Evolutionary conservation across 2,113 vertebrate species (phyloP).

Genomic region (Dipodomys merriami): DNA sequence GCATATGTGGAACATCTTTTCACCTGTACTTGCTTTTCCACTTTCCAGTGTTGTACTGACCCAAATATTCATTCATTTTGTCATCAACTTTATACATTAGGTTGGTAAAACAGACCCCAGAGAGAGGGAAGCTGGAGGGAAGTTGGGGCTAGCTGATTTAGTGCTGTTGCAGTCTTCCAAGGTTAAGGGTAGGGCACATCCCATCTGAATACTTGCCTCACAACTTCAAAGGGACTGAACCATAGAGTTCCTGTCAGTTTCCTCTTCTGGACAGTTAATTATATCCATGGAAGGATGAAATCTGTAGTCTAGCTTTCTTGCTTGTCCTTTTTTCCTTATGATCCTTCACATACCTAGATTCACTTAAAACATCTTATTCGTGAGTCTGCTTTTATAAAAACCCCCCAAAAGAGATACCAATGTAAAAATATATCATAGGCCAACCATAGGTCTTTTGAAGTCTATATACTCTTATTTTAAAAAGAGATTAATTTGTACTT

Average conservation of each 20-base stretch:
- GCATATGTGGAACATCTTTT: slow-evolving; percentile 57
- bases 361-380: slow-evolving; percentile 13
- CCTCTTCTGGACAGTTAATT: slow-evolving; percentile 15
- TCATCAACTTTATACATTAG: slow-evolving; percentile 30
- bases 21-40: slow-evolving; percentile 32
- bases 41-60: slow-evolving; percentile 48
- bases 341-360: slow-evolving; percentile 5
- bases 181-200: background rate
- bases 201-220: background rate
- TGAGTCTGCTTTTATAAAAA: slow-evolving; percentile 23
- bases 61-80: slow-evolving; percentile 50
- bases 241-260: slow-evolving; percentile 11
- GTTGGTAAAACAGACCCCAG: background rate
- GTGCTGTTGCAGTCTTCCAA: background rate
- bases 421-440: slow-evolving; percentile 14
- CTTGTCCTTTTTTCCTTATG: slow-evolving; percentile 26
- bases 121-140: background rate
- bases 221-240: slow-evolving; percentile 27
- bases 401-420: background rate
- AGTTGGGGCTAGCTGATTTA: background rate
- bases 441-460: background rate
- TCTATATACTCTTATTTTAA: background rate
- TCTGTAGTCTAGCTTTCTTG: background rate
- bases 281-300: background rate
- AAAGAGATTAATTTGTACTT: background rate